A percentile compares a stretch with the other conserved stretches of the same genome.
Evolutionary conservation across 2,888 invertebrate species (phyloP).

Genomic region (Alloplasta piceator): DNA sequence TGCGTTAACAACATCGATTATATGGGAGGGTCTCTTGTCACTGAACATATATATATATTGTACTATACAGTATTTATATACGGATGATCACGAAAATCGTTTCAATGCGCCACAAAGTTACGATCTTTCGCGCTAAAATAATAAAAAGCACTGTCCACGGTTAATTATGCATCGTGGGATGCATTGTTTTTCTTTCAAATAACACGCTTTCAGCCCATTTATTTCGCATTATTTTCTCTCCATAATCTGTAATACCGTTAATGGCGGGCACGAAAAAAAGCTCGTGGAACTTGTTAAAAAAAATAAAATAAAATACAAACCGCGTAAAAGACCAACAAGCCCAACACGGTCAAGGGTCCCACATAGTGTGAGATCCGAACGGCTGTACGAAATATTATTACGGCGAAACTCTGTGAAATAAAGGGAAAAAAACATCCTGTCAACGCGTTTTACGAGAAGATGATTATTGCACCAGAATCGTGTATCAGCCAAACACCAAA

Average conservation of each 20-base stretch:
- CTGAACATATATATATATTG: not conserved
- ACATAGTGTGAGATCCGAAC: slow-evolving; percentile 34
- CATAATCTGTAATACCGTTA: not conserved
- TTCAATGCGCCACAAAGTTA: slow-evolving; percentile 38
- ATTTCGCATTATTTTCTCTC: not conserved
- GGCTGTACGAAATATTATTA: slow-evolving; percentile 26
- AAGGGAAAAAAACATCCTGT: not conserved
- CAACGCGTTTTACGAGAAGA: not conserved
- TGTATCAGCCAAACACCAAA: no score
- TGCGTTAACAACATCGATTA: slow-evolving; percentile 57
- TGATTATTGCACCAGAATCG: not conserved
- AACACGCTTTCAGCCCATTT: slow-evolving; percentile 1
- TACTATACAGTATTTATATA: not conserved
- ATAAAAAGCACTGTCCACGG: slow-evolving; percentile 39
- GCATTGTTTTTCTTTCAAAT: slow-evolving; percentile 23
- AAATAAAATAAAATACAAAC: not conserved
- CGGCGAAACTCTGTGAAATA: not conserved
- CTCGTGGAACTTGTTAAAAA: not conserved
- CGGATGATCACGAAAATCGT: slow-evolving; percentile 45
- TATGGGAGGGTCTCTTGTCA: slow-evolving; percentile 45
- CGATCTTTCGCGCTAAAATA: slow-evolving; percentile 58
- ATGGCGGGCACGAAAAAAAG: not conserved
- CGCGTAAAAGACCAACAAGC: not conserved
- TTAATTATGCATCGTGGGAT: not conserved
- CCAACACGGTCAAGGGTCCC: not conserved